Evolutionary conservation across 2,797 vertebrate genomes (phyloP).

Genomic region (Falco rusticolus): DNA sequence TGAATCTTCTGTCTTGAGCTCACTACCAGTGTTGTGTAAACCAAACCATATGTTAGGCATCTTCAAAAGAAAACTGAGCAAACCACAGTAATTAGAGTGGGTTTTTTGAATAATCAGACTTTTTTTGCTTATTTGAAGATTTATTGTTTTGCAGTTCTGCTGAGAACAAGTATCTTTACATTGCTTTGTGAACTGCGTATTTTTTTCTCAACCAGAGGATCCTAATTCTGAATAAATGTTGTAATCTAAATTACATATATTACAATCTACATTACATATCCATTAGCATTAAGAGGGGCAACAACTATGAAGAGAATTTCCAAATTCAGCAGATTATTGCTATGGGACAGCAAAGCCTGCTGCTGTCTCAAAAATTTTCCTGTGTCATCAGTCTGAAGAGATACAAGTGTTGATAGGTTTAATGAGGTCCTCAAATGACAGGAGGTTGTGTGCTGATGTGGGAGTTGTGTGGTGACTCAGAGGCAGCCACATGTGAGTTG

Average conservation of each 20-base stretch:
- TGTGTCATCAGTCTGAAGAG: background rate
- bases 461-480: background rate
- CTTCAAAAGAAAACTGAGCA: slow-evolving; percentile 6
- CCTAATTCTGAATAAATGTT: background rate
- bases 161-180: background rate
- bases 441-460: slow-evolving; percentile 3
- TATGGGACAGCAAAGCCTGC: slow-evolving; percentile 9
- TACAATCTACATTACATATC: no score
- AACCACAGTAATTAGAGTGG: background rate
- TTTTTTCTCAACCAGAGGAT: background rate
- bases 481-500: background rate
- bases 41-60: background rate
- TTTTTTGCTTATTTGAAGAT: background rate
- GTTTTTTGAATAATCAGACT: background rate
- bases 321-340: background rate
- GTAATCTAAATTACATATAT: background rate
- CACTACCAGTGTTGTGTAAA: background rate
- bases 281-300: background rate
- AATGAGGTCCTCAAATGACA: background rate
- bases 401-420: background rate
- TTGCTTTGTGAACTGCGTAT: background rate
- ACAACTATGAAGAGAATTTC: background rate
- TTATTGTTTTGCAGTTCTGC: background rate
- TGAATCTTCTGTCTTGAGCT: background rate
- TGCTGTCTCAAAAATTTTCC: background rate